Conservation (phyloP, 2,113 vertebrate genomes). For the Pagrus major region DNA sequence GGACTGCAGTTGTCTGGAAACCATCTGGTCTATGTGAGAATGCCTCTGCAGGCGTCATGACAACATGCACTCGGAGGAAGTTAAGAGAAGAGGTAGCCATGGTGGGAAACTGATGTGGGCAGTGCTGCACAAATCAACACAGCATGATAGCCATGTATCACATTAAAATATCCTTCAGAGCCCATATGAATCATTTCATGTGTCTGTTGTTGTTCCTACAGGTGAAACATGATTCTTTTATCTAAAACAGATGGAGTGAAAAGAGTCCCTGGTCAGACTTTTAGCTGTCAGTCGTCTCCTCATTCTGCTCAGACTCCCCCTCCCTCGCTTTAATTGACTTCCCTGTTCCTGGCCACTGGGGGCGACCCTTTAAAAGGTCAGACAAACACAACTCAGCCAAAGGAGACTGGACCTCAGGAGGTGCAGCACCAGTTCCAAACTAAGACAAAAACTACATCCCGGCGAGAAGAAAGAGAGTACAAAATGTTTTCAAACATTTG, state of each 20-base stretch:
- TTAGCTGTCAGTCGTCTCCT: not conserved
- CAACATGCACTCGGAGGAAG: conserved; percentile 67
- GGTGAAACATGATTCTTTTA: conserved; percentile 38
- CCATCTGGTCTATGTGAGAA: conserved; percentile 63
- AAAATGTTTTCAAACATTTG: conserved; percentile 62
- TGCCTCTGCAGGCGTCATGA: conserved; percentile 59
- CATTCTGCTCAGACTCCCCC: not conserved
- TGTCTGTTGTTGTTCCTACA: conserved; percentile 28
- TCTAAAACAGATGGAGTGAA: conserved; percentile 42
- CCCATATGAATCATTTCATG: conserved; percentile 50
- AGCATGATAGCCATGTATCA: conserved; percentile 55
- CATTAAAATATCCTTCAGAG: conserved; percentile 50
- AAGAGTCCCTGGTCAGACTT: not conserved
- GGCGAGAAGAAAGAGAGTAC: conserved; percentile 20
- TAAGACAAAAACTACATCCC: conserved; percentile 56
- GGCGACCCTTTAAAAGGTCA: conserved; percentile 47
- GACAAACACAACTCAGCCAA: conserved; percentile 60
- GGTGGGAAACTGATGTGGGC: conserved; percentile 62
- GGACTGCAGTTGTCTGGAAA: conserved; percentile 46
- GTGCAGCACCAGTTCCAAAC: conserved; percentile 37
- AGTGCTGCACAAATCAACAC: conserved; percentile 53
- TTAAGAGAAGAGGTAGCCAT: conserved; percentile 48
- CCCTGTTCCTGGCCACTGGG: conserved; percentile 20
- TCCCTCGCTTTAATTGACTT: conserved; percentile 38
- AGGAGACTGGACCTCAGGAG: conserved; percentile 47